Conservation (phyloP, 2,113 vertebrate genomes). For the Mungos mungo region DNA sequence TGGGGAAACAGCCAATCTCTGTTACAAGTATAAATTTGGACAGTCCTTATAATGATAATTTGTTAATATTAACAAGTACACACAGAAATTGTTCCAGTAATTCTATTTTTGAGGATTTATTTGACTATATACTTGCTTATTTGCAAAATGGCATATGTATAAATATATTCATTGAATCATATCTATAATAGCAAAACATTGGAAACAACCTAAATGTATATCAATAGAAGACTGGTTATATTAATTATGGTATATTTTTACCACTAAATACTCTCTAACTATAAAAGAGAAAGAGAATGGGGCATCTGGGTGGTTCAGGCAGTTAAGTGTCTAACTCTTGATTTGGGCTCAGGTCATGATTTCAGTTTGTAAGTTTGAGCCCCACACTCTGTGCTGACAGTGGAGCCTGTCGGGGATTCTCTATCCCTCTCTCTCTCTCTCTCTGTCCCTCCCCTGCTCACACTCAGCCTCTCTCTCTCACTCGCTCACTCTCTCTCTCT, state of each 20-base stretch:
- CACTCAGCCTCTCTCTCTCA: no score
- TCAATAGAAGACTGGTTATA: background rate
- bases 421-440: no score
- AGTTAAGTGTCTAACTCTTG: no score
- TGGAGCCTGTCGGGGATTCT: no score
- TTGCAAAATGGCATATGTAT: slow-evolving; percentile 7
- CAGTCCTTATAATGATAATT: background rate
- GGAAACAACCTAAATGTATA: background rate
- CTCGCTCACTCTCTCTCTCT: no score
- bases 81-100: background rate
- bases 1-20: background rate
- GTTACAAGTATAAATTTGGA: background rate
- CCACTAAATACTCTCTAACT: background rate
- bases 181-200: slow-evolving; percentile 11
- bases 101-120: background rate
- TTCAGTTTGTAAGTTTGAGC: no score
- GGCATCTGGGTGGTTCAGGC: no score
- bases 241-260: background rate
- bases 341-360: no score
- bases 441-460: no score
- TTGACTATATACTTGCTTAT: background rate
- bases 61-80: background rate
- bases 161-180: background rate
- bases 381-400: no score
- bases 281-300: background rate